phyloP scores from a whole-genome alignment of 2,888 invertebrate species.

The Cryptocephalus moraei region DNA sequence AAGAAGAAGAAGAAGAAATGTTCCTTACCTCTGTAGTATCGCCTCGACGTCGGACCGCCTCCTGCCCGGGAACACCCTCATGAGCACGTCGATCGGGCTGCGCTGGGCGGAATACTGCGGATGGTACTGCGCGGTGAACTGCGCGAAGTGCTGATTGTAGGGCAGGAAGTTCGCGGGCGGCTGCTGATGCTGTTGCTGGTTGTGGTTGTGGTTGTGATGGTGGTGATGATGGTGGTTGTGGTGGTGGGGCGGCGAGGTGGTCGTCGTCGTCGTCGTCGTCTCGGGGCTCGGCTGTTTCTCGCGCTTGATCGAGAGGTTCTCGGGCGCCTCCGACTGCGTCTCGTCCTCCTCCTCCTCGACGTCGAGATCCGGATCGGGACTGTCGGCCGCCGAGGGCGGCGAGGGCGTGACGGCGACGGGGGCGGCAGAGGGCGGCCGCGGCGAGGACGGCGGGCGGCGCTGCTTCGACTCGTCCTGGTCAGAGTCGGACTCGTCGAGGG shows the following conservation, averaged over 20 bases:
- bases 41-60: constrained; percentile 79
- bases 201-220: too few species aligned
- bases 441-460: constrained; percentile 38
- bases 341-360: constrained; percentile 38
- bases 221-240: too few species aligned
- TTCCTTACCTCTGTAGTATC: constrained; percentile 54
- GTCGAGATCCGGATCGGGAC: constrained; percentile 39
- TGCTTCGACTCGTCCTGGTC: constrained; percentile 34
- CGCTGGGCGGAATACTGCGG: constrained; percentile 41
- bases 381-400: constrained; percentile 24
- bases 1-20: too few species aligned
- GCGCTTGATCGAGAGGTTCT: constrained; percentile 69
- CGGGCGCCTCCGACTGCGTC: constrained; percentile 47
- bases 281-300: background rate
- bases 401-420: constrained; percentile 39
- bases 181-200: constrained; percentile 10
- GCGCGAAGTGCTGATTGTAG: constrained; percentile 38
- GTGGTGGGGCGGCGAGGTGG: too few species aligned
- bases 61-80: constrained; percentile 82
- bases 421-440: constrained; percentile 21
- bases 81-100: constrained; percentile 78
- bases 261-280: background rate
- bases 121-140: constrained; percentile 40
- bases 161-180: constrained; percentile 37
- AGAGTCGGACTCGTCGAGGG: constrained; percentile 41